Evolutionary conservation across 2,888 invertebrate species (phyloP), one percentile per base, ranked within the genome.

Genomic region (Creontiades dilutus): DNA sequence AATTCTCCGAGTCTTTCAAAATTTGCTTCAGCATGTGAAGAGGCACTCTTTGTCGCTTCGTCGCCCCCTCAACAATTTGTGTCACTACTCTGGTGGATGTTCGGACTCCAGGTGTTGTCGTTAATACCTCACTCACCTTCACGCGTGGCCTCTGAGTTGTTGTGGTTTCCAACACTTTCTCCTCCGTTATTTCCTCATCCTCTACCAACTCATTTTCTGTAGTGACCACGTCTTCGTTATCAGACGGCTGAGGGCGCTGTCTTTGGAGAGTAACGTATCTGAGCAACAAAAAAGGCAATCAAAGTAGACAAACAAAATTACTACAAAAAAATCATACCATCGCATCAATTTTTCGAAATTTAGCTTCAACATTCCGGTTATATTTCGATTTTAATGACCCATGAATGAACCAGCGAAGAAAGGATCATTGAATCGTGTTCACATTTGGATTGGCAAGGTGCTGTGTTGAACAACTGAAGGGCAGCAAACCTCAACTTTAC

Each of bases 51-150:
- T 94, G 94, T 81, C 94, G 92, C 91, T 94, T 94, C 0, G 94
- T 94, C 0, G 94, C 94, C 0, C 93, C 94, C 91, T 94, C 94
- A 23, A 93, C 93, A 23, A 94, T 93, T 3, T 94, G 94, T 4
- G 94, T 94, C 13, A 94, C 93, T 46, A 94, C 92, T 91, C 94
- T 93, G 47, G 94, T 94, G 0, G 94, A 92, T 68, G 93, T 90
- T 78, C 91, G 86, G 85, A 89, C 90, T 89, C 90, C 84, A 16
- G 91, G 90, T 23, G 91, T 91, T 13, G 91, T 90, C 76, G 91
- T 91, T 16, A 91, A 78, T n/a, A 90, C 88, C 48, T 91, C 90
- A 92, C 92, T 92, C 92, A 92, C 92, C 92, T 92, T 92, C 68
- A 91, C 90, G 23, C 85, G 89, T 13, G 92, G 91, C 55, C 90